Evolutionary conservation across 1,140 invertebrate genomes (phyloP), one percentile per base, ranked within the genome.

Genomic region (Lutraria rhynchaena): DNA sequence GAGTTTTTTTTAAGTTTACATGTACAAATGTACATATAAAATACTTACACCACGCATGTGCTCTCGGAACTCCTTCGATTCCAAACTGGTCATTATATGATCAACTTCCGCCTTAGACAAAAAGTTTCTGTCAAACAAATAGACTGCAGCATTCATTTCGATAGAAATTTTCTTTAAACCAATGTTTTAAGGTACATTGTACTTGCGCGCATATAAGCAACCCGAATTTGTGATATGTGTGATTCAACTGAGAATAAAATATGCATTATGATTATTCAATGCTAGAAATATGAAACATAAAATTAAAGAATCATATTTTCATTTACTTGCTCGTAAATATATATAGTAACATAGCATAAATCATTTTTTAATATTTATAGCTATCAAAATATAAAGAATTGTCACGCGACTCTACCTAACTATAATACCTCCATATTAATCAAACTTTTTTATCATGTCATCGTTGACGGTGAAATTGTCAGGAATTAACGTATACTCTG

Each of bases 401-500:
- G n/a, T n/a, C n/a, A 70, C 22, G n/a, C n/a, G 13, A 9, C 1
- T 73, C 29, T 73, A 73, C 69, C 55, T 57, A 3, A 73, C 51
- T 24, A 73, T 24, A 35, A 73, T 41, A 73, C 37, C 55, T 17
- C 69, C 69, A 35, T 53, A 24, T 9, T 73, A 15, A 15, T 73
- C 69, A 24, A 73, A 73, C n/a, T 73, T 41, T 35, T 33, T 31
- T 35, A 37, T 73, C 19, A 73, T 57, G 51, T 57, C 69, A 22
- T 57, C 69, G 5, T 49, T 73, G 51, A 73, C 69, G 41, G 51
- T 73, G 33, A 73, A 73, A 1, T 24, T 53, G 29, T 73, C 69
- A 37, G 1, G 3, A 4, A 17, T 60, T 19, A 33, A 60, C 37
- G 13, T 60, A n/a, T 60, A 60, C 31, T 60, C 57, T 60, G 22